These are phyloP conservation scores for Chitala chitala DNA, from an alignment of 2,113 vertebrate species.

Conservation along the genomic window DNA sequence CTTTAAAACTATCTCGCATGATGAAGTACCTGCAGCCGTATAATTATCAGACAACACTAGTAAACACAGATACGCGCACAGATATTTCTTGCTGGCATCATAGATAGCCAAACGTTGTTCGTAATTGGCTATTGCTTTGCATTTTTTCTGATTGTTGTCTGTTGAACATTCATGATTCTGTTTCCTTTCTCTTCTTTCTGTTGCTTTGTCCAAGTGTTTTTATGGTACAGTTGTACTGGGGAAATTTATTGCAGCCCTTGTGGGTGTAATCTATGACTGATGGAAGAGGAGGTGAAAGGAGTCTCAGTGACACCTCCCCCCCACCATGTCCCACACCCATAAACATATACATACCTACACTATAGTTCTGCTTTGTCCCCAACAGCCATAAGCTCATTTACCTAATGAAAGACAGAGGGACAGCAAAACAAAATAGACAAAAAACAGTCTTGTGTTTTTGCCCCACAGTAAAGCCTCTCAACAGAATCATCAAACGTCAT, in stretches of 20 bases:
- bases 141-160: no score
- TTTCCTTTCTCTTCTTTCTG: no score
- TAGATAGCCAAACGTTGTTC: no score
- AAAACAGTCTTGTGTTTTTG: no score
- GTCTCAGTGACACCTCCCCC: neutral
- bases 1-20: no score
- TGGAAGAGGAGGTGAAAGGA: neutral
- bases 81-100: no score
- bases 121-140: neutral
- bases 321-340: neutral
- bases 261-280: neutral
- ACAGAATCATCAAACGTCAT: no score
- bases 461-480: no score
- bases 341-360: neutral
- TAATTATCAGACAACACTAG: no score
- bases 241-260: neutral
- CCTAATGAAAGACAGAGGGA: neutral
- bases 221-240: neutral
- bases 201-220: conserved; percentile 10
- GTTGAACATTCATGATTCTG: neutral
- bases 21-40: no score
- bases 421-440: neutral
- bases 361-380: neutral
- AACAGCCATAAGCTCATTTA: neutral
- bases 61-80: no score